phyloP scores from a whole-genome alignment of 2,888 invertebrate species.

The Mythimna albipuncta region DNA sequence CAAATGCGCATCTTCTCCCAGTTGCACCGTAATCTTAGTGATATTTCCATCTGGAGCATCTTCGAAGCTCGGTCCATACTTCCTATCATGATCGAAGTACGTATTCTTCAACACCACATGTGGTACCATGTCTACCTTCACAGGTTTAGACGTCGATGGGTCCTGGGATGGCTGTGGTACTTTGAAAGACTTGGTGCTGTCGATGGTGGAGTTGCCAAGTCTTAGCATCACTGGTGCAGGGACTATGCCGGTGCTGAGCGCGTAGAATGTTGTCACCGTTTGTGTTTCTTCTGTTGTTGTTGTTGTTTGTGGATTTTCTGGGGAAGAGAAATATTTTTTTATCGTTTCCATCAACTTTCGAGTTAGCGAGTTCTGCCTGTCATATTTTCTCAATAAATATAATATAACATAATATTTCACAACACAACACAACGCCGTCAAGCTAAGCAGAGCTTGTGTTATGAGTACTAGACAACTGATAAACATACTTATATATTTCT shows the following conservation, averaged over 20 bases:
- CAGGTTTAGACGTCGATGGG: constrained; percentile 55
- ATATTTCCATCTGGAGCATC: constrained; percentile 90
- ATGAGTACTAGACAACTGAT: too few relatives aligned
- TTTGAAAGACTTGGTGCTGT: constrained; percentile 88
- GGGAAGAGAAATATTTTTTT: not conserved
- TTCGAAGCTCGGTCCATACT: constrained; percentile 94
- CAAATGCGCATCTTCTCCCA: constrained; percentile 93
- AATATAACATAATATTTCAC: too few relatives aligned
- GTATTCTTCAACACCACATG: constrained; percentile 85
- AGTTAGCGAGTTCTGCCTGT: too few relatives aligned
- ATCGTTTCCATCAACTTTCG: too few relatives aligned
- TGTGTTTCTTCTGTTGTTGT: constrained; percentile 78
- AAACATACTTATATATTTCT: too few relatives aligned
- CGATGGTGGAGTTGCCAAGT: constrained; percentile 88
- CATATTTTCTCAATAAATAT: too few relatives aligned
- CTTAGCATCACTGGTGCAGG: constrained; percentile 86
- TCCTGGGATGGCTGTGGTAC: constrained; percentile 82
- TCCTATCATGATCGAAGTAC: constrained; percentile 88
- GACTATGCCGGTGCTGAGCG: constrained; percentile 82
- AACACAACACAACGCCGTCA: too few relatives aligned
- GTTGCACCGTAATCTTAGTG: constrained; percentile 93
- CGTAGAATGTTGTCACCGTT: constrained; percentile 86
- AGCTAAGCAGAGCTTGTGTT: too few relatives aligned
- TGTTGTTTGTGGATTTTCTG: constrained; percentile 78
- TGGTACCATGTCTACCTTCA: constrained; percentile 77